Base-by-base conservation (phyloP, 2,888 invertebrate genomes). In the Anagyrus pseudococci region DNA sequence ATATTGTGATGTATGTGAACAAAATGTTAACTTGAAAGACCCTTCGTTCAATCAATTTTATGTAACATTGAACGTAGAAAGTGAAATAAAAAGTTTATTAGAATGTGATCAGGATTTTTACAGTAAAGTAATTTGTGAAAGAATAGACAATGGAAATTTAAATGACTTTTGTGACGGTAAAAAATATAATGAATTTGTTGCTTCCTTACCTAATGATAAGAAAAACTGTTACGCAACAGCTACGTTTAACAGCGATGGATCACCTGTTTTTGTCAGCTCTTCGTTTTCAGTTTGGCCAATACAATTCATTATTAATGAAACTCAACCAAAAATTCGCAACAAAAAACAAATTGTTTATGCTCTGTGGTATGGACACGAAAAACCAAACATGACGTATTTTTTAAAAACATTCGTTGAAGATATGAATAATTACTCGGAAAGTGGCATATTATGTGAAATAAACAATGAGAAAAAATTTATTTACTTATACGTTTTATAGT, bases 351-450 rank as follows among this genome's bases (percentile, higher is more conserved):
- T 50, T 15, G 29, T 17, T 22, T 20, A 3, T 25, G 50, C 13
- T 10, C 2, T 50, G 4, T 50, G 50, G 50, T 37, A 37, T 37
- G 37, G 50, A 20, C 19, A 25, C 2, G 22, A 37, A 1, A 50
- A 50, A 48, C 26, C 48, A 4, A 25, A 47, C 13, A 47, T 47
- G 47, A 25, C 6, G 13, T 4, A 7, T 47, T 49, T 49, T 33
- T 10, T 50, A 3, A 33, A 22, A 15, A 33, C 19, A 2, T 50
- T 50, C 17, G 50, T 50, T 2, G 15, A 20, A 19, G 13, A 17
- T 4, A 50, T 50, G 15, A 50, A 50, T 22, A 13, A 8, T 1
- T 37, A 37, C 8, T 50, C 50, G 13, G 8, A n/a, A 20, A 19
- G 19, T 10, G 50, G 50, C 7, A n/a, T 50, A 8, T 3, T 6